Conservation (phyloP, 2,797 vertebrate species). For the Lagothrix lagotricha region DNA sequence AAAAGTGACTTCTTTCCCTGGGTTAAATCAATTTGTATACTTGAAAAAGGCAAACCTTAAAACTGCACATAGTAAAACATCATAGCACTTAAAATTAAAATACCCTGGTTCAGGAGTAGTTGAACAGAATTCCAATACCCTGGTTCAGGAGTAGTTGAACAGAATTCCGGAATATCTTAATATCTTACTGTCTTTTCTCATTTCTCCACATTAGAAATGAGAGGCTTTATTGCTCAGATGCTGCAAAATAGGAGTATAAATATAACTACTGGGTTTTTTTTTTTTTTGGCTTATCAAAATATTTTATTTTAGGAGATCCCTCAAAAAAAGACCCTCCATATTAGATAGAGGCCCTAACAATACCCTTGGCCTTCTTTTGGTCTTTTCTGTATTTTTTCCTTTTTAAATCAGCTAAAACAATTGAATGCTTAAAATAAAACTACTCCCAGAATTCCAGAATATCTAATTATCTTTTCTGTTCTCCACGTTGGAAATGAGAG, state of each 20-base stretch:
- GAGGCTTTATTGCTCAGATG: not conserved
- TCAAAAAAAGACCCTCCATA: constrained; percentile 80
- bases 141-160: not conserved
- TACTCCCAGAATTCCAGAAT: not conserved
- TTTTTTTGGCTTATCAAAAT: constrained; percentile 95
- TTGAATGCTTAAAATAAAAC: constrained; percentile 77
- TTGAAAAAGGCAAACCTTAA: not conserved
- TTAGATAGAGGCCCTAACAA: constrained; percentile 85
- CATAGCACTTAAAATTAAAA: not conserved
- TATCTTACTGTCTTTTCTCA: not conserved
- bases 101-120: not conserved
- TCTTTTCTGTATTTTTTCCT: constrained; percentile 59
- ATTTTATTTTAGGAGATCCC: constrained; percentile 93
- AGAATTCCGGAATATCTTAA: not conserved
- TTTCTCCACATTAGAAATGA: not conserved
- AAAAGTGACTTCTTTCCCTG: constrained; percentile 3
- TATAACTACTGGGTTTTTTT: not conserved
- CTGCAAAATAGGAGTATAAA: constrained; percentile 8
- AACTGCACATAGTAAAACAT: not conserved
- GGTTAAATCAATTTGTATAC: not conserved
- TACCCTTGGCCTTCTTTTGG: constrained; percentile 79
- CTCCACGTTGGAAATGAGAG: not conserved
- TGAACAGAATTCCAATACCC: not conserved
- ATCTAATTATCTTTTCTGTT: not conserved
- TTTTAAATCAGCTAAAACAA: constrained; percentile 88